These are phyloP conservation scores for Sthenelais limicola DNA, from an alignment of 2,888 invertebrate species.

Conservation along the genomic window DNA sequence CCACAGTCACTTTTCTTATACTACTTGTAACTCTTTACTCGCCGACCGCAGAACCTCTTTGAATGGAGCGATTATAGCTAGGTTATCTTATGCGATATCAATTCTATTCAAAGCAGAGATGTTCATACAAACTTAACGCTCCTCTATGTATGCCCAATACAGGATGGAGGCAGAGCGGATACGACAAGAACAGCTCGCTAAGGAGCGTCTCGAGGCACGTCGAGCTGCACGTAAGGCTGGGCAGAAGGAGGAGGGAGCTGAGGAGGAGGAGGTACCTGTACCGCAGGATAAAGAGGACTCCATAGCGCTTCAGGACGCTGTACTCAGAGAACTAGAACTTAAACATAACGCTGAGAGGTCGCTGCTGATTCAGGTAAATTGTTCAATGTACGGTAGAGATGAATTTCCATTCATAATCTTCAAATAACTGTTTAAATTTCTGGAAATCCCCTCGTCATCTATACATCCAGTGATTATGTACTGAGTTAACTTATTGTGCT, in stretches of 20 bases:
- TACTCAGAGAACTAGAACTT: constrained; percentile 58
- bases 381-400: no score
- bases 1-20: no score
- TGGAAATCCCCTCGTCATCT: no score
- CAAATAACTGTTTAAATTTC: no score
- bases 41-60: no score
- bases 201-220: constrained; percentile 59
- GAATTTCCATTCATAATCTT: no score
- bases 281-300: constrained; percentile 54
- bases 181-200: constrained; percentile 61
- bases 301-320: constrained; percentile 57
- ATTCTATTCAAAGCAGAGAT: no score
- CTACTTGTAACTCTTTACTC: no score
- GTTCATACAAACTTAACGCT: not conserved
- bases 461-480: no score
- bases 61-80: no score
- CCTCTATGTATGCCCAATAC: not conserved
- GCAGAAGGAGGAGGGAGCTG: constrained; percentile 35
- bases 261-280: constrained; percentile 47
- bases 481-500: no score
- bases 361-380: constrained; percentile 57
- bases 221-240: constrained; percentile 41
- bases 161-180: constrained; percentile 43
- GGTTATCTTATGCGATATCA: no score
- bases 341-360: constrained; percentile 61